Percentiles rank a stretch among this genome's conserved stretches.
Conservation (phyloP, 2,888 invertebrate species). For the Volucella inflata region DNA sequence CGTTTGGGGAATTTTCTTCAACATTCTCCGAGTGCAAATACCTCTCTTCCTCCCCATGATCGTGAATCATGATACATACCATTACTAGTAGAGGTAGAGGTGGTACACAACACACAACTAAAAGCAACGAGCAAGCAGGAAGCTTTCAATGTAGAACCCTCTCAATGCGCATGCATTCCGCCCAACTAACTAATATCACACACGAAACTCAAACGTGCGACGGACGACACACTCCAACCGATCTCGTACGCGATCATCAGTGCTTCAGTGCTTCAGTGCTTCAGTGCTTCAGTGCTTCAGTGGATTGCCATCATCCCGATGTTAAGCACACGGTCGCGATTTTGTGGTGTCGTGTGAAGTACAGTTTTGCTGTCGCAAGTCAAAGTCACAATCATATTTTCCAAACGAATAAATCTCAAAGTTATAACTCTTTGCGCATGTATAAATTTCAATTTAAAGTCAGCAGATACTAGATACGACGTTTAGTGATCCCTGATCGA, state of each 20-base stretch:
- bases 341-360: not conserved
- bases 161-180: slow-evolving; percentile 49
- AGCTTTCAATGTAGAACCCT: slow-evolving; percentile 19
- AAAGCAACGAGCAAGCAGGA: slow-evolving; percentile 10
- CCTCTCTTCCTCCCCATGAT: not conserved
- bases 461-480: not conserved
- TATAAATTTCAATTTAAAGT: not conserved
- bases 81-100: not conserved
- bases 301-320: slow-evolving; percentile 66
- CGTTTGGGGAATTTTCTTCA: not conserved
- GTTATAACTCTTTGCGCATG: not conserved
- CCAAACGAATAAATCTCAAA: slow-evolving; percentile 8
- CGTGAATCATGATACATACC: not conserved
- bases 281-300: slow-evolving; percentile 49
- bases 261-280: slow-evolving; percentile 64
- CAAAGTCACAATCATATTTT: not conserved
- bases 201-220: slow-evolving; percentile 1
- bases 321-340: slow-evolving; percentile 43
- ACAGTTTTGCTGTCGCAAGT: not conserved
- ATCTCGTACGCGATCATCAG: slow-evolving; percentile 46
- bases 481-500: slow-evolving; percentile 12
- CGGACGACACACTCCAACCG: slow-evolving; percentile 22
- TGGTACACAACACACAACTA: no score
- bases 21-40: not conserved
- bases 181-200: slow-evolving; percentile 2